Evolutionary conservation across 1,140 invertebrate genomes (phyloP).

Genomic region (Nephotettix cincticeps): DNA sequence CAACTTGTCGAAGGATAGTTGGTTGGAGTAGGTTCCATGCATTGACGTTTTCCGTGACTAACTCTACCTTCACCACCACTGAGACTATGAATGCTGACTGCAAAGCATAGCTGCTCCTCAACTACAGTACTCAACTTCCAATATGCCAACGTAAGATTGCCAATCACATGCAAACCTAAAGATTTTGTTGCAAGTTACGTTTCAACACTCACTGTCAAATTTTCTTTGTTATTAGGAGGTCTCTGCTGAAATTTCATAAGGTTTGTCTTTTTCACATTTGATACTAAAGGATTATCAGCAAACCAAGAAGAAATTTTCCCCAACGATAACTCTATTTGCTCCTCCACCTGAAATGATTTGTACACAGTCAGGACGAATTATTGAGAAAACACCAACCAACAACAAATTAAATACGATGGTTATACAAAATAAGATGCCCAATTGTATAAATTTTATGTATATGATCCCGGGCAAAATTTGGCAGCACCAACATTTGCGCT

Average conservation of each 20-base stretch:
- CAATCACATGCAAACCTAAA: conserved; percentile 12
- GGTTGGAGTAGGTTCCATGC: too few species aligned
- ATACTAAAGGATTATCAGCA: conserved; percentile 7
- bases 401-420: too few species aligned
- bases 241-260: conserved; percentile 3
- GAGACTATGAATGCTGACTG: too few species aligned
- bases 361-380: background rate
- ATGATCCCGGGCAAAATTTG: too few species aligned
- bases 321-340: conserved; percentile 7
- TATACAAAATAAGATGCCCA: too few species aligned
- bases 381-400: background rate
- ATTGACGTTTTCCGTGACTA: too few species aligned
- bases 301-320: conserved; percentile 7
- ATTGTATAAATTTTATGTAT: too few species aligned
- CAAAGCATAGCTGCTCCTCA: too few species aligned
- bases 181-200: background rate
- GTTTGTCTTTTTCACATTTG: conserved; percentile 12
- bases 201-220: conserved; percentile 1
- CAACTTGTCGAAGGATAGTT: too few species aligned
- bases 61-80: too few species aligned
- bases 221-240: conserved; percentile 5
- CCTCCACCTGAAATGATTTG: conserved; percentile 6
- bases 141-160: background rate
- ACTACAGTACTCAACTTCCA: too few species aligned
- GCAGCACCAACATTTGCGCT: too few species aligned